Conservation (phyloP, 1,140 invertebrate species). For the Planococcus citri region DNA sequence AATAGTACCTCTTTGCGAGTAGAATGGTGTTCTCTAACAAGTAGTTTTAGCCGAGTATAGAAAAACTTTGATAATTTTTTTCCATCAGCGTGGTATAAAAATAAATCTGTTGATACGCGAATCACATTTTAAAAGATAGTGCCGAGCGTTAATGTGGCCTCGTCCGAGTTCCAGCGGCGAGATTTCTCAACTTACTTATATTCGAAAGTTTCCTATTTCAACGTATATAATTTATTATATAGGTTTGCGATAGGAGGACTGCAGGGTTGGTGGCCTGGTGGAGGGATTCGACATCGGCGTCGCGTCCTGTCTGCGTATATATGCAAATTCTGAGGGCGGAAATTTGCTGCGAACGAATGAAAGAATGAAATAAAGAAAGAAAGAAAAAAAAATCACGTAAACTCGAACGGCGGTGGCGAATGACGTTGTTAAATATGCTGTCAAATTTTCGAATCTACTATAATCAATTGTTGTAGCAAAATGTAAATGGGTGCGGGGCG, state of each 20-base stretch:
- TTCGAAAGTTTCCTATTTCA: background rate
- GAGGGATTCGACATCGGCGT: background rate
- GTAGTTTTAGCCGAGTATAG: background rate
- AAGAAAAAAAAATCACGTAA: background rate
- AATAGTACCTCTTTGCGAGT: background rate
- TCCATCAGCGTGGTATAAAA: background rate
- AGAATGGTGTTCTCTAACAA: background rate
- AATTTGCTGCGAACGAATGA: no score
- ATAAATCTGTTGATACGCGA: background rate
- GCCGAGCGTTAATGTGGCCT: background rate
- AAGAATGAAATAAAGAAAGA: background rate
- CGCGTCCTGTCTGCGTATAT: background rate
- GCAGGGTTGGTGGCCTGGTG: no score
- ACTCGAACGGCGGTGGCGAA: background rate
- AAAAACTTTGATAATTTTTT: conserved; percentile 1
- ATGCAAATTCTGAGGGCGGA: background rate
- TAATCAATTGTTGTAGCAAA: background rate
- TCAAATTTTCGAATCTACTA: background rate
- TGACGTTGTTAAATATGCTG: conserved; percentile 13
- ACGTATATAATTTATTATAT: conserved; percentile 6
- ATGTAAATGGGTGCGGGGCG: background rate
- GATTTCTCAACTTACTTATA: background rate
- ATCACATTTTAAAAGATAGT: background rate
- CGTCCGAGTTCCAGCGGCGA: background rate
- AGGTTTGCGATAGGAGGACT: no score